Evolutionary conservation across 2,797 vertebrate genomes (phyloP).

Genomic region (Mustela erminea): DNA sequence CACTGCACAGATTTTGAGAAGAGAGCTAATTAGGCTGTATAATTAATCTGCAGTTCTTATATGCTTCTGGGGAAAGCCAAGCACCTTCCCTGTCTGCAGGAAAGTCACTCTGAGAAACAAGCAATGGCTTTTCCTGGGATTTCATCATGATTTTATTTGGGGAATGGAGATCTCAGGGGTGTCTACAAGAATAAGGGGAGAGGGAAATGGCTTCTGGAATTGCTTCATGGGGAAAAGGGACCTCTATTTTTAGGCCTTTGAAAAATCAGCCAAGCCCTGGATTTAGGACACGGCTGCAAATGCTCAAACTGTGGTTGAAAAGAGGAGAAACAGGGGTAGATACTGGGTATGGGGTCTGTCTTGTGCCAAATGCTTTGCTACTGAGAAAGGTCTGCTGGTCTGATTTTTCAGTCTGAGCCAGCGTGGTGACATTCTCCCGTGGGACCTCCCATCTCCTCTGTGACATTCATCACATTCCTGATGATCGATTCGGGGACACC

Average conservation of each 20-base stretch:
- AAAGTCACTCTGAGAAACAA: conserved; percentile 33
- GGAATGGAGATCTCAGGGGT: conserved; percentile 59
- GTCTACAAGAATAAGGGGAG: background rate
- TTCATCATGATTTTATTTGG: conserved; percentile 68
- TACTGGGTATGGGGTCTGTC: accelerated
- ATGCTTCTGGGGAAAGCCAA: conserved; percentile 51
- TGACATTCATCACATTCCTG: accelerated
- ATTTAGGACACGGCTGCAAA: conserved; percentile 60
- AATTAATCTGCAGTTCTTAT: conserved; percentile 72
- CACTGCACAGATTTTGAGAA: conserved; percentile 21
- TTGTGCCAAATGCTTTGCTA: background rate
- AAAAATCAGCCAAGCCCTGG: conserved; percentile 40
- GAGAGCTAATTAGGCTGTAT: conserved; percentile 55
- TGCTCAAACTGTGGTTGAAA: background rate
- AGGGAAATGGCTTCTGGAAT: background rate
- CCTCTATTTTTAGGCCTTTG: conserved; percentile 75
- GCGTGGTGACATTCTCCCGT: accelerated
- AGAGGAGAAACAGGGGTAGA: background rate
- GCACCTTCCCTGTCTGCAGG: background rate
- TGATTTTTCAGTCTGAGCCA: background rate
- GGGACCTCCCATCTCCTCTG: background rate
- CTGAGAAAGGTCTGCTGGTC: background rate
- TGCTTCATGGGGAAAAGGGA: background rate
- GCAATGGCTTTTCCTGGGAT: conserved; percentile 51
- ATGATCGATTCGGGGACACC: background rate